These are phyloP conservation scores for Vimba vimba DNA, from an alignment of 2,113 vertebrate genomes.

Conservation along the genomic window DNA sequence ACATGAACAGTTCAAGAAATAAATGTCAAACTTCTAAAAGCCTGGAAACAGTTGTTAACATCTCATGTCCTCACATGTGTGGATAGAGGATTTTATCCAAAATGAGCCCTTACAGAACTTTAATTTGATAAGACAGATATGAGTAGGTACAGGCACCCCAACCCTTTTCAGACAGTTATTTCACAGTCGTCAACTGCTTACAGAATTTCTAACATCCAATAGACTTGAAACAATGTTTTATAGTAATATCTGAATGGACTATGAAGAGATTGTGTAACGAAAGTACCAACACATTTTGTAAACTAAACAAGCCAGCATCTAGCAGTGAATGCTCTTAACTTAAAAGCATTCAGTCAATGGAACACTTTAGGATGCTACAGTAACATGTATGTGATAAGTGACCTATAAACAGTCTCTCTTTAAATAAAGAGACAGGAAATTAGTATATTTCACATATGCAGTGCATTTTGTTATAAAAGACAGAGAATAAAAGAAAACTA, in stretches of 20 bases:
- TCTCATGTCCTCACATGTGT: neutral
- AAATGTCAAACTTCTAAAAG: constrained; percentile 6
- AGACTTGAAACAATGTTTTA: neutral
- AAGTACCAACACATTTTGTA: neutral
- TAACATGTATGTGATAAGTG: constrained; percentile 1
- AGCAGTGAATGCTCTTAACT: neutral
- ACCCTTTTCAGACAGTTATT: neutral
- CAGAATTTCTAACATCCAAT: constrained; percentile 3
- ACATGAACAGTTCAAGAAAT: constrained; percentile 19
- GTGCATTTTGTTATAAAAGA: constrained; percentile 1
- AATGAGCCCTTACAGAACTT: neutral
- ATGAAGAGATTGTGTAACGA: neutral
- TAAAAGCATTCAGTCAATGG: neutral
- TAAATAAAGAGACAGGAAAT: neutral
- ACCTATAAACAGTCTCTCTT: constrained; percentile 3
- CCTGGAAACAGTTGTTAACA: neutral
- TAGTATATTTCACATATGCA: neutral
- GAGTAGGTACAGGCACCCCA: neutral
- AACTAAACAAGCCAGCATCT: neutral
- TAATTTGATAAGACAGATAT: neutral
- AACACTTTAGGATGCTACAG: neutral
- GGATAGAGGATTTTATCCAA: neutral
- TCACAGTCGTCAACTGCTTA: neutral
- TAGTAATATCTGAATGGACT: neutral
- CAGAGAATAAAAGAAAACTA: neutral